These are phyloP conservation scores for Tachysurus fulvidraco DNA, from an alignment of 2,113 vertebrate genomes.

Conservation along the genomic window DNA sequence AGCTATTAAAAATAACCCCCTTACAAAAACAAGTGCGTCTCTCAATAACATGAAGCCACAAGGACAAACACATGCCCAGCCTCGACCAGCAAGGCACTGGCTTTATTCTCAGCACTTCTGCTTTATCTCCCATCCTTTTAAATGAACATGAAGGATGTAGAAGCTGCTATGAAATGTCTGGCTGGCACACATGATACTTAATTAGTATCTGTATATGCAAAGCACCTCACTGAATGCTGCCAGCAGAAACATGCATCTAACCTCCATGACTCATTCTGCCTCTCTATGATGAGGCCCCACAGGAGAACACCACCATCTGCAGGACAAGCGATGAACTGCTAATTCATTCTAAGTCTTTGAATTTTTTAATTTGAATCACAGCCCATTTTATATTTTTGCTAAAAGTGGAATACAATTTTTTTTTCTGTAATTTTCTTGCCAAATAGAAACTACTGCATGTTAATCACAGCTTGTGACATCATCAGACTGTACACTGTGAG, in stretches of 20 bases:
- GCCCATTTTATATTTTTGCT: not conserved
- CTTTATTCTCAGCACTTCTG: slow-evolving; percentile 30
- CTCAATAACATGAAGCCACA: not conserved
- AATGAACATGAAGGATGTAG: slow-evolving; percentile 26
- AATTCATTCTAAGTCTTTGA: too few species aligned
- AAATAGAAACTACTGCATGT: too few species aligned
- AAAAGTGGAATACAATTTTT: not conserved
- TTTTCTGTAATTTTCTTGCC: not conserved
- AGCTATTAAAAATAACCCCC: not conserved
- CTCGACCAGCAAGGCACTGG: slow-evolving; percentile 21
- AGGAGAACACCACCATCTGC: slow-evolving; percentile 48
- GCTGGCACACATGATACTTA: slow-evolving; percentile 38
- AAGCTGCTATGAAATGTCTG: slow-evolving; percentile 35
- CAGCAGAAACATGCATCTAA: slow-evolving; percentile 45
- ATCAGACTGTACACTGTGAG: not conserved
- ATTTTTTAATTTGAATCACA: not conserved
- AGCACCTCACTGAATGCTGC: slow-evolving; percentile 39
- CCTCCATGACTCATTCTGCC: slow-evolving; percentile 46
- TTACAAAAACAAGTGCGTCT: not conserved
- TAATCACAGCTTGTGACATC: too few species aligned
- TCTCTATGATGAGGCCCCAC: not conserved
- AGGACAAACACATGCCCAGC: slow-evolving; percentile 7
- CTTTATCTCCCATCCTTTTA: slow-evolving; percentile 7
- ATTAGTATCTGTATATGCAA: slow-evolving; percentile 54
- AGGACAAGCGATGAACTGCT: not conserved